Base-by-base conservation (phyloP, 2,113 vertebrate species). In the Otolemur garnettii region DNA sequence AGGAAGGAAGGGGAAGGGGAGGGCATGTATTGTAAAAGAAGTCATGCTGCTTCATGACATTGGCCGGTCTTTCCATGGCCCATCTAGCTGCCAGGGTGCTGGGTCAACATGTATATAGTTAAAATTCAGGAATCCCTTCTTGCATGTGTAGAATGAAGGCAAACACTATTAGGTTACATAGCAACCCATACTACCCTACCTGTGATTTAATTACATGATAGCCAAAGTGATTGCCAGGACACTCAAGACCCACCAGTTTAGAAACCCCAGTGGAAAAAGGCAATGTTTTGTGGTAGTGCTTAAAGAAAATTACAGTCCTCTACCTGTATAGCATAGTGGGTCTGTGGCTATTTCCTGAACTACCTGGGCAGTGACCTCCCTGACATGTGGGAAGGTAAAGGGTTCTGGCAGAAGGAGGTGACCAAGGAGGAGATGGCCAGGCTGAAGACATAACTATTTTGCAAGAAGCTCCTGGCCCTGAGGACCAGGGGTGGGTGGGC, bases 71-170 rank as follows among this genome's bases (percentile, higher is more conserved):
- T 66, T 18, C 7, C 15, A 17, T 21, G 30, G 79, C 33, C 53
- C 8, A 78, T 24, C 18, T 87, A 35, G 12, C 68, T 62, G 59
- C 13, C 59, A 19, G 15, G 18, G n/a, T 50, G 14, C 45, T 38
- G 50, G 11, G 18, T 57, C 62, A 82, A 33, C 12, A 33, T 50
- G n/a, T 57, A 26, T 45, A 11, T 7, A 26, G 21, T 83, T 83
- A 83, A 87, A 88, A 71, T 96, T 72, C 53, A 92, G 45, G 21
- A 14, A 7, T 94, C 77, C 62, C 62, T 71, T 93, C 78, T 69
- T 93, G 45, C 45, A 50, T 50, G 45, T 50, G 33, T 64, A 57
- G 33, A 79, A 66, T 72, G 35, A 45, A 35, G 55, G 35, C 30
- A 30, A 75, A 86, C 10, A 21, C 38, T 91, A 30, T 68, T 62